These are phyloP conservation scores for Drosophila greeni DNA, from an alignment of 2,888 invertebrate species.

Conservation along the genomic window DNA sequence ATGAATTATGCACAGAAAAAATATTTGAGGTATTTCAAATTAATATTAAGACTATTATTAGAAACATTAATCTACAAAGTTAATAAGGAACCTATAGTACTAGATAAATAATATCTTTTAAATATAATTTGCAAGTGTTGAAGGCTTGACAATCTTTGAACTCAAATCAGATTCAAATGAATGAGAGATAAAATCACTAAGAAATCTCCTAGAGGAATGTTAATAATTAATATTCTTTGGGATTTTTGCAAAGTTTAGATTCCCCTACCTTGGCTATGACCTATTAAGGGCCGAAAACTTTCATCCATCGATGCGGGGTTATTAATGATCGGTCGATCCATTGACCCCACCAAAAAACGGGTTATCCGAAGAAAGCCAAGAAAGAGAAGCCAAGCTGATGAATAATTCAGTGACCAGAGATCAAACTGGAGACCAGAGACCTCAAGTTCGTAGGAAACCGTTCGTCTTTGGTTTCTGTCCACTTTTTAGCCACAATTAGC, in stretches of 20 bases:
- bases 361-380: conserved; percentile 57
- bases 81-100: background rate
- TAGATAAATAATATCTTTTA: background rate
- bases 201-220: background rate
- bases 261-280: conserved; percentile 13
- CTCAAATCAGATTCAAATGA: background rate
- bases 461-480: conserved; percentile 10
- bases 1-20: background rate
- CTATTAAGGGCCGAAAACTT: conserved; percentile 38
- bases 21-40: too few species aligned
- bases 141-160: background rate
- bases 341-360: conserved; percentile 47
- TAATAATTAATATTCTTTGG: background rate
- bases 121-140: background rate
- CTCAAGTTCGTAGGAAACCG: conserved; percentile 31
- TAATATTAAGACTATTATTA: background rate
- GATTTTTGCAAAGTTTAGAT: conserved; percentile 1
- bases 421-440: conserved; percentile 16
- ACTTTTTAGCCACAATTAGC: conserved; percentile 57
- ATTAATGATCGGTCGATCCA: conserved; percentile 56
- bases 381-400: conserved; percentile 41
- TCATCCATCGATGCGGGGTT: conserved; percentile 50
- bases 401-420: conserved; percentile 58
- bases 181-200: background rate
- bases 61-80: background rate